phyloP scores from a whole-genome alignment of 2,113 vertebrate genomes.

The Arenaria interpres region DNA sequence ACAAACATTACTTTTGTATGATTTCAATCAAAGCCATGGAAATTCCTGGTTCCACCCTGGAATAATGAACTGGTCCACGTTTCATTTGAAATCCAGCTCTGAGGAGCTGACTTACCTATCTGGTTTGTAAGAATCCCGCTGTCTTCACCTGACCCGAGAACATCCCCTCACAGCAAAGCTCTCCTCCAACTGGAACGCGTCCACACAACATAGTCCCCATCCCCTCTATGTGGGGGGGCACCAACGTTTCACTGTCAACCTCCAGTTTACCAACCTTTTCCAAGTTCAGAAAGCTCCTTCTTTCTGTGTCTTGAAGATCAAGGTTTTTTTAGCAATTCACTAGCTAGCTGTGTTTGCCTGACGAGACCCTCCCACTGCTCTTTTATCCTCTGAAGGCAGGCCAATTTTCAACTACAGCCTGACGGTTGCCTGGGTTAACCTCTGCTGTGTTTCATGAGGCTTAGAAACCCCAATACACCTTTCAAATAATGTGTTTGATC shows the following conservation, averaged over 20 bases:
- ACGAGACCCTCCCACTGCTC: constrained; percentile 63
- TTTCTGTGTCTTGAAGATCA: constrained; percentile 51
- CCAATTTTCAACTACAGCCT: constrained; percentile 46
- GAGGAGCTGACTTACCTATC: constrained; percentile 42
- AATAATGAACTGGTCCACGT: background rate
- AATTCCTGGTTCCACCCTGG: constrained; percentile 55
- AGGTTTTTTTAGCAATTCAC: constrained; percentile 43
- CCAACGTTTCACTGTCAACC: background rate
- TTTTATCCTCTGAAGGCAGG: constrained; percentile 56
- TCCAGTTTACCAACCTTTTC: constrained; percentile 7
- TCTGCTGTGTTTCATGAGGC: constrained; percentile 46
- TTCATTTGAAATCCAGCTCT: constrained; percentile 34
- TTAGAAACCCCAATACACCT: constrained; percentile 22
- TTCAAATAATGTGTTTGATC: constrained; percentile 23
- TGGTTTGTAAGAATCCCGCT: constrained; percentile 23
- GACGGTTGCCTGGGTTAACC: constrained; percentile 60
- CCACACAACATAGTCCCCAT: background rate
- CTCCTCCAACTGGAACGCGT: background rate
- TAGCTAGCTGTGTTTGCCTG: constrained; percentile 32
- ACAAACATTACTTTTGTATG: constrained; percentile 2
- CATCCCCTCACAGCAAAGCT: background rate
- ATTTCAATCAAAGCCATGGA: constrained; percentile 66
- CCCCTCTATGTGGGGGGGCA: background rate
- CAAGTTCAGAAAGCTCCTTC: constrained; percentile 36
- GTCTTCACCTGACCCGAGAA: background rate